Evolutionary conservation across 2,888 invertebrate species (phyloP), one percentile per base, ranked within the genome.

Genomic region (Sinohyriopsis cumingii): DNA sequence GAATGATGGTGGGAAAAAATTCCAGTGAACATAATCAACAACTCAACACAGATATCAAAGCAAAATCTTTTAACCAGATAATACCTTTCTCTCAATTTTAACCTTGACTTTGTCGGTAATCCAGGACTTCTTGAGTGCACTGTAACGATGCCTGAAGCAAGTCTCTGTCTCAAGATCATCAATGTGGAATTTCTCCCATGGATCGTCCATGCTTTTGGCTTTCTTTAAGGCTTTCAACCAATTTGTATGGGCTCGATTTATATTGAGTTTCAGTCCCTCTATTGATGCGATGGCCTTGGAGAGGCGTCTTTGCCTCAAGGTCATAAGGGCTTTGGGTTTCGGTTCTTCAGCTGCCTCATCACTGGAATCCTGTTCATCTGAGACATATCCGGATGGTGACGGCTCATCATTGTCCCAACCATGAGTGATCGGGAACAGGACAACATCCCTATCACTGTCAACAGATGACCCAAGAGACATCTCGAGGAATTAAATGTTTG

Each of bases 101-200:
- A 92, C 90, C 55, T 89, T 84, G 6, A 91, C 91, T 67, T 90
- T 87, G 84, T 92, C 92, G 55, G 85, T 87, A 6, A 90, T 82
- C 92, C 92, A 92, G 25, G 85, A 82, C 76, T 91, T 90, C 68
- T 90, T 89, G 68, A 92, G 84, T 3, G 92, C 91, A 78, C 91
- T 91, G 84, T 92, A 92, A 25, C 92, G 87, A 81, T 91, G 90
- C 9, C 92, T 86, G 55, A 86, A 85, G 60, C 90, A 91, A 25
- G 82, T 85, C 78, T 92, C 91, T 3, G 88, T 86, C 55, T 89
- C 88, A 55, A 89, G 87, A 54, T 90, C 87, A 65, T 91, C 90
- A 55, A 92, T 87, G 73, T 91, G 90, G 79, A 91, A 91, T 71
- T 89, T 86, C 72, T 89, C 89, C 92, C 92, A 92, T 0, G 92